Conservation (phyloP, 2,113 vertebrate genomes). For the Anhinga anhinga region DNA sequence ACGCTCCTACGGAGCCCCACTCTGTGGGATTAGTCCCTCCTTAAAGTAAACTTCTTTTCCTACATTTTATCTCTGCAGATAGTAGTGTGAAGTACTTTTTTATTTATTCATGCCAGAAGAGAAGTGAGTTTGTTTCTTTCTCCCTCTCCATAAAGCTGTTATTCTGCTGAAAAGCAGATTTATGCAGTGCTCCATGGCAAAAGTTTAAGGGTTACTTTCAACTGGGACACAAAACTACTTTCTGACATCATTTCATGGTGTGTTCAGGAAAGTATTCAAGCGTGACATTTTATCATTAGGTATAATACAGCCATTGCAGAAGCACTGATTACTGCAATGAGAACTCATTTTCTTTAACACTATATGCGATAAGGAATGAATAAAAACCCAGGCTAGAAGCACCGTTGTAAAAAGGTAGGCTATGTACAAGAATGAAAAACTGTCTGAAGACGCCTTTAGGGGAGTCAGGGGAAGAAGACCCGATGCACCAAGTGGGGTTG, state of each 20-base stretch:
- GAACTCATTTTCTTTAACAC: conserved; percentile 49
- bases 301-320: conserved; percentile 25
- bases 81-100: not conserved
- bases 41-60: not conserved
- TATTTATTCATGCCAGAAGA: not conserved
- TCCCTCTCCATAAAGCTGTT: not conserved
- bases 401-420: not conserved
- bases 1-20: not conserved
- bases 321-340: conserved; percentile 42
- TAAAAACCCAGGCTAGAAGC: conserved; percentile 3
- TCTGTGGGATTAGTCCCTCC: not conserved
- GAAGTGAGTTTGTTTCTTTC: not conserved
- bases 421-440: not conserved
- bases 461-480: not conserved
- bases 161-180: not conserved
- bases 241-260: conserved; percentile 55
- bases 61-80: not conserved
- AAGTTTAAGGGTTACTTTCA: not conserved
- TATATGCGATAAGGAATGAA: not conserved
- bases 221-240: not conserved
- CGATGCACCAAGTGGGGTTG: fast-evolving
- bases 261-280: conserved; percentile 45
- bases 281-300: conserved; percentile 48
- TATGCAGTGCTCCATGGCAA: not conserved
- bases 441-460: not conserved